phyloP scores from a whole-genome alignment of 2,797 vertebrate genomes.

The Hybognathus amarus region DNA sequence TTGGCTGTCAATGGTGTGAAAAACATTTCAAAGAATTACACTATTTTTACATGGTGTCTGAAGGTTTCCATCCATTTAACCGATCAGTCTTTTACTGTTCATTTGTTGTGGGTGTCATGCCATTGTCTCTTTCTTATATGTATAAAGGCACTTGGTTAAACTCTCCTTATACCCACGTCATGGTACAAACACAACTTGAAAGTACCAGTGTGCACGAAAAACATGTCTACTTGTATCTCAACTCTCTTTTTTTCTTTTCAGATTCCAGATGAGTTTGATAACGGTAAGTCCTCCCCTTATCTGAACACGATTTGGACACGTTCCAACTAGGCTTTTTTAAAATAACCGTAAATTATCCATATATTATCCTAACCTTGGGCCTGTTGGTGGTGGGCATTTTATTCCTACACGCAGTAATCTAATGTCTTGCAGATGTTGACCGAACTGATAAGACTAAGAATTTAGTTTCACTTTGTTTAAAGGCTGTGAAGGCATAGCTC shows the following conservation, averaged over 20 bases:
- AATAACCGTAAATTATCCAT: not conserved
- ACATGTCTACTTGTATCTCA: not conserved
- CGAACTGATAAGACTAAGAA: not conserved
- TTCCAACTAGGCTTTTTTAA: not conserved
- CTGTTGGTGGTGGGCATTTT: not conserved
- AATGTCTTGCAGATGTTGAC: not conserved
- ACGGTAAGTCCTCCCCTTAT: conserved; percentile 79
- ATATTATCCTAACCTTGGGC: not conserved
- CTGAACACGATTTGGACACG: not conserved
- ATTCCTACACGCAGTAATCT: not conserved
- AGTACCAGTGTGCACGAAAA: not conserved
- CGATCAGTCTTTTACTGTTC: not conserved
- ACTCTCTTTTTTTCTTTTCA: conserved; percentile 60
- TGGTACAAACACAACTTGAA: conserved; percentile 46
- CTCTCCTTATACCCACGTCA: not conserved
- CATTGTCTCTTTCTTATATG: not conserved
- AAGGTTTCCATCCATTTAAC: not conserved
- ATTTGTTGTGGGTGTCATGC: not conserved
- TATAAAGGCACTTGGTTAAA: not conserved
- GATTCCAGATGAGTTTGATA: conserved; percentile 92
- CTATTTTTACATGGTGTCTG: not conserved
- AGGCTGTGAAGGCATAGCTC: not conserved
- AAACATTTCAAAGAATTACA: not conserved
- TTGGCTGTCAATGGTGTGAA: not conserved
- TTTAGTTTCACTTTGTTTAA: conserved; percentile 6